phyloP scores from a whole-genome alignment of 2,113 vertebrate genomes.

The Anser brachyrhynchus region DNA sequence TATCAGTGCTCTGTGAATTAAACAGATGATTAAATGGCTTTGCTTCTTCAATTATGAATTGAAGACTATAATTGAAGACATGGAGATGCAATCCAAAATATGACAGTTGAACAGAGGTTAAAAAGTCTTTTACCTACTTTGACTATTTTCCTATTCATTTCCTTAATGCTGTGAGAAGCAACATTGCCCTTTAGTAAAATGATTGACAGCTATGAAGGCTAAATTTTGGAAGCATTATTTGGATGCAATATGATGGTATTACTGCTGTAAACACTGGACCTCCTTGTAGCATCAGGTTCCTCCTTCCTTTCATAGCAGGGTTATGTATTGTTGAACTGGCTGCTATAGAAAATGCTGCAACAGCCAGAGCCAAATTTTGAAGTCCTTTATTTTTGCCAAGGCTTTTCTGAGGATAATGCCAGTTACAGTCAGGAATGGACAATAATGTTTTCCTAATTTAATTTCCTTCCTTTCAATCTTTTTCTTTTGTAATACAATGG shows the following conservation, averaged over 20 bases:
- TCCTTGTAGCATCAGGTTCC: neutral
- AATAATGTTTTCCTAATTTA: slow-evolving; percentile 13
- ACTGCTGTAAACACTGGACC: neutral
- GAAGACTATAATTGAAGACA: no score
- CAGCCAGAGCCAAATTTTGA: neutral
- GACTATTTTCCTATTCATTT: neutral
- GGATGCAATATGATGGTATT: neutral
- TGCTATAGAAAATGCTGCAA: neutral
- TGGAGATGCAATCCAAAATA: neutral
- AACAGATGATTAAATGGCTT: neutral
- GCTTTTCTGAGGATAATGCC: neutral
- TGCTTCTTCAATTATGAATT: neutral
- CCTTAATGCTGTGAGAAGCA: neutral
- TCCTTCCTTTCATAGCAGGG: neutral
- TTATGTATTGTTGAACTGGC: neutral
- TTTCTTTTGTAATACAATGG: slow-evolving; percentile 15
- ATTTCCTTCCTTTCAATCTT: slow-evolving; percentile 32
- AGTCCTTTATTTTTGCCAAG: neutral
- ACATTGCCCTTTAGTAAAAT: neutral
- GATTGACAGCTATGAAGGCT: neutral
- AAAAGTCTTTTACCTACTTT: neutral
- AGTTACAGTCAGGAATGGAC: neutral
- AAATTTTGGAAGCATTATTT: neutral
- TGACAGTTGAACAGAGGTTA: neutral
- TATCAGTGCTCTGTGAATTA: neutral